phyloP scores from a whole-genome alignment of 2,113 vertebrate genomes.

The Grammomys surdaster region DNA sequence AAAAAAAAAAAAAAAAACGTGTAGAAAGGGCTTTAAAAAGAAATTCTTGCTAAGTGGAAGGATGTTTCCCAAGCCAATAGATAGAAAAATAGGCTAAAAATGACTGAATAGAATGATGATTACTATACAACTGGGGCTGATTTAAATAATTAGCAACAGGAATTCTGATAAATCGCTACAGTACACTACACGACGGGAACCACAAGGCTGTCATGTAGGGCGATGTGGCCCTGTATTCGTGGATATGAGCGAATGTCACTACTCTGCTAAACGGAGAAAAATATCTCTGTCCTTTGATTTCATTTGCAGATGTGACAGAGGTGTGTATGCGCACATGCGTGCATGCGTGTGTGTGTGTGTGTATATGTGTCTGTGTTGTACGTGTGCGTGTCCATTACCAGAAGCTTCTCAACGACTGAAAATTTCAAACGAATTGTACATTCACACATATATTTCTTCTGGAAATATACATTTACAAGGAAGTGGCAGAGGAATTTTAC shows the following conservation, averaged over 20 bases:
- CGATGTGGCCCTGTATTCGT: neutral
- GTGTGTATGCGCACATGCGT: neutral
- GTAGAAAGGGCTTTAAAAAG: neutral
- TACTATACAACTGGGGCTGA: slow-evolving; percentile 21
- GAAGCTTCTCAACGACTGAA: slow-evolving; percentile 7
- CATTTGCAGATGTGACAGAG: neutral
- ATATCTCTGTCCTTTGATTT: neutral
- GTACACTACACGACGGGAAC: neutral
- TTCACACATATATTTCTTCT: neutral
- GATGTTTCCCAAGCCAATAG: neutral
- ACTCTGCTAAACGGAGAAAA: slow-evolving; percentile 5
- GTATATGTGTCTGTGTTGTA: too few species aligned
- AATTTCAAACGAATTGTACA: neutral
- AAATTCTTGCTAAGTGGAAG: neutral
- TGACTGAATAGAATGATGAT: neutral
- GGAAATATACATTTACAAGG: neutral
- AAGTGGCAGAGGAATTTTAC: neutral
- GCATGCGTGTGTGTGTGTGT: neutral
- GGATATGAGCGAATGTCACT: neutral
- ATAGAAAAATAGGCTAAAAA: neutral
- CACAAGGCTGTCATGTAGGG: neutral
- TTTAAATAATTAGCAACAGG: neutral
- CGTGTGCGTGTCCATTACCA: neutral
- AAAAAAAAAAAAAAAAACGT: too few species aligned
- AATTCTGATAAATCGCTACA: slow-evolving; percentile 33